Base-by-base conservation (phyloP, 2,888 invertebrate species). In the Altica lythri region DNA sequence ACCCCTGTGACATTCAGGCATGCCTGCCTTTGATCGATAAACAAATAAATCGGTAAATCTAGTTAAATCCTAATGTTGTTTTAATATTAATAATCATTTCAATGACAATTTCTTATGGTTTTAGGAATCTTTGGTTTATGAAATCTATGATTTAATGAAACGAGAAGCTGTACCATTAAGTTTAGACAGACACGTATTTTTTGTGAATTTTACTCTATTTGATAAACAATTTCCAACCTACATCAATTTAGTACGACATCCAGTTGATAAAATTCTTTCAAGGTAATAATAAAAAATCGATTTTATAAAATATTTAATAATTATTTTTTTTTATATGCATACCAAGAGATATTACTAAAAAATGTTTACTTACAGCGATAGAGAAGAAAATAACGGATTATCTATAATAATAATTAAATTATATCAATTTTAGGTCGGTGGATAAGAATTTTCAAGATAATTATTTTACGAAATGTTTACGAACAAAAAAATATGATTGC, bases 171-270 rank as follows among this genome's bases (percentile, higher is more conserved):
- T 82, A 19, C 84, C 84, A 13, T 69, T 84, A 56, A 81, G 81
- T 64, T 83, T 85, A 65, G 84, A 85, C 66, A 76, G 81, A 13
- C 81, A 82, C 63, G 75, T 83, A 1, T 80, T 81, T 66, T 85
- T 84, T 67, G 71, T 83, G 10, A 84, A 85, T 72, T 85, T 85
- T 69, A 80, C 81, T 2, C 68, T 75, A 30, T 83, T 79, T 62
- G 81, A 79, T 25, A 76, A 77, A 49, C 82, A 82, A 63, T 79
- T 81, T 10, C 84, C 84, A 2, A 80, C 80, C 10, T 84, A 80
- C 69, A 76, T 86, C 54, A 84, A 83, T 63, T 63, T 85, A 35
- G 78, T 85, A 30, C 75, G 85, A 61, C 80, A 85, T 66, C 86
- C 85, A 0, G 72, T 82, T 13, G 81, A 83, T 61, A 80, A 76